Evolutionary conservation across 2,797 vertebrate species (phyloP).

Genomic region (Poeciliopsis presidionis): DNA sequence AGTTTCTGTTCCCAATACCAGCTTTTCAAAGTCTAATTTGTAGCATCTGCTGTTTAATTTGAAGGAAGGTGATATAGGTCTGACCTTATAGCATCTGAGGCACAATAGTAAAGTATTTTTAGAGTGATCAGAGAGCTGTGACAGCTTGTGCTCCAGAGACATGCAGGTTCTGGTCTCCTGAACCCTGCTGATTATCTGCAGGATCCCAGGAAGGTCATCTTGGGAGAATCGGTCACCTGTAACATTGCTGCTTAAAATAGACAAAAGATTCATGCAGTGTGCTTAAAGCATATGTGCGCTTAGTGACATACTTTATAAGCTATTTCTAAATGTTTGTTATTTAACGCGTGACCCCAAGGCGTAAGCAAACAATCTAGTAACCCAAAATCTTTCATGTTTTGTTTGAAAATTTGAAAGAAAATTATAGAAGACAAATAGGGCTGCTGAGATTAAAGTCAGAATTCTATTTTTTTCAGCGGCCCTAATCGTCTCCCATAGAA

Average conservation of each 20-base stretch:
- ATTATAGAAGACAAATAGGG: too few species aligned
- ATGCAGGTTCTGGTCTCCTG: background rate
- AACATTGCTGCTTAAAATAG: constrained; percentile 2
- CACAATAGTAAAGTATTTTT: background rate
- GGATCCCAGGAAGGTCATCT: background rate
- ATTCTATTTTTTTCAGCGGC: too few species aligned
- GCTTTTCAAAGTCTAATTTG: background rate
- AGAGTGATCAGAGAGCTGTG: background rate
- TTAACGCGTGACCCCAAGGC: background rate
- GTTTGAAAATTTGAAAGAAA: background rate
- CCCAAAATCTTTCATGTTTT: background rate
- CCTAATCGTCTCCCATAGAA: background rate
- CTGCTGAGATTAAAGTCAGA: too few species aligned
- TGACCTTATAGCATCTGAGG: background rate
- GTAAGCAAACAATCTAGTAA: background rate
- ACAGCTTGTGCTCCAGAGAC: constrained; percentile 6
- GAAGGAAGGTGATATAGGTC: background rate
- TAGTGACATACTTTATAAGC: background rate
- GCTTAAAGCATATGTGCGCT: background rate
- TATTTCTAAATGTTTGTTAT: background rate
- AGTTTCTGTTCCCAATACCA: background rate
- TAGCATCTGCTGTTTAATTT: background rate
- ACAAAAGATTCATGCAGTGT: background rate
- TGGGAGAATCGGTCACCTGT: background rate
- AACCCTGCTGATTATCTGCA: background rate